Percentiles rank a stretch among this genome's conserved stretches.
These are phyloP conservation scores for Carpatolechia fugitivella DNA, from an alignment of 2,888 invertebrate species.

Conservation along the genomic window DNA sequence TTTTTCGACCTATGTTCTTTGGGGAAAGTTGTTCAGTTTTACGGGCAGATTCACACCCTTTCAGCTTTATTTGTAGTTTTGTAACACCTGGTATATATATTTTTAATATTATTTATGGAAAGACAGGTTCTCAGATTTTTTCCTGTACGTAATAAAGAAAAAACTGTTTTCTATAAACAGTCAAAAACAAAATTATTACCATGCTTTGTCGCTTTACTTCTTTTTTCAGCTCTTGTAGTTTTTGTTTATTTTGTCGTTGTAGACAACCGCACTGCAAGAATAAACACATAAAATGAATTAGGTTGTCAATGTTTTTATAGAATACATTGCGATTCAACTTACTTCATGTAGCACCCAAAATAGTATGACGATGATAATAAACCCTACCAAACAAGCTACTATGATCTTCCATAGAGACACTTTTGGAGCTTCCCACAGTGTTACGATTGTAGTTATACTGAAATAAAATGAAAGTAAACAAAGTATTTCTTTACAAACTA, in stretches of 20 bases:
- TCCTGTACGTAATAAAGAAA: no score
- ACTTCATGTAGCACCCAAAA: conserved; percentile 47
- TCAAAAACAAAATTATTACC: no score
- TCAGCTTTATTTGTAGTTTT: no score
- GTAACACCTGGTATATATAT: no score
- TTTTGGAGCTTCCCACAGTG: conserved; percentile 15
- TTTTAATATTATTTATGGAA: no score
- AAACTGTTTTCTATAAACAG: no score
- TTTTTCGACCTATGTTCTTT: no score
- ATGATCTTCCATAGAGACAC: conserved; percentile 49
- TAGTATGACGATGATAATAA: conserved; percentile 42
- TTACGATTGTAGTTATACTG: conserved; percentile 35
- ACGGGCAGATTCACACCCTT: no score
- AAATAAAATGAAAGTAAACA: conserved; percentile 1
- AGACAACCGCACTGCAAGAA: conserved; percentile 44
- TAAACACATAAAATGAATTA: not conserved
- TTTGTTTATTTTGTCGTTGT: conserved; percentile 40
- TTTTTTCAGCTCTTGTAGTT: conserved; percentile 35
- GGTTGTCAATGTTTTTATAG: not conserved
- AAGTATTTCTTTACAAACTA: no score
- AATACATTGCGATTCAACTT: conserved; percentile 16
- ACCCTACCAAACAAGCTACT: conserved; percentile 39
- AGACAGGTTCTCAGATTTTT: no score
- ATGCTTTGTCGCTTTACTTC: conserved; percentile 29
- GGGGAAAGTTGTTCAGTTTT: no score